Base-by-base conservation (phyloP, 2,888 invertebrate genomes). In the Endotricha flammealis region DNA sequence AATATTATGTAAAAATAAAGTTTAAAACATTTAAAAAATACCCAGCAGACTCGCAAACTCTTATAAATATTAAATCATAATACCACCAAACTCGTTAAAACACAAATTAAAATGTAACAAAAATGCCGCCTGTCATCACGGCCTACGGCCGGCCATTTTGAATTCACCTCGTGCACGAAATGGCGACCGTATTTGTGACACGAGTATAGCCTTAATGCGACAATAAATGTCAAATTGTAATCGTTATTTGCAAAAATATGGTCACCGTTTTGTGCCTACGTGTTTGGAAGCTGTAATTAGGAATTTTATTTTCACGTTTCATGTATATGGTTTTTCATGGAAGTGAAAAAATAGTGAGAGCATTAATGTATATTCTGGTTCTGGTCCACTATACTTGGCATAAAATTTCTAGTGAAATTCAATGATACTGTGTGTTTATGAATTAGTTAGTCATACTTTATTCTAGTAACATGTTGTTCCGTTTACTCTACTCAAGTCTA, bases 221-320 rank as follows among this genome's bases (percentile, higher is more conserved):
- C 70, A 66, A 79, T 80, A 79, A 80, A 76, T 70, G 79, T 80
- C 78, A 78, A 82, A 80, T 71, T 61, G 76, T 67, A 73, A 77
- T 76, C 67, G 80, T 71, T 71, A 69, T 64, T 69, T 73, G 73
- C 72, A 77, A 79, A 81, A 83, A 77, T 73, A 81, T 76, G 76
- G 71, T 60, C 64, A 60, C 66, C 56, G 55, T 60, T 63, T 71
- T 69, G 53, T 51, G 53, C 51, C 53, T 68, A 80, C 81, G 80
- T 81, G 80, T 70, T 66, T 47, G 39, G 80, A 62, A 60, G 55
- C 48, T 54, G 74, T 77, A 82, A 82, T 82, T 82, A 80, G 67
- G 52, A 46, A 46, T 58, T 60, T 58, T 46, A 44, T 57, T 44
- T 50, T 16, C 38, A 39, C 35, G 32, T 51, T 51, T 45, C 40